A percentile compares a stretch with the other conserved stretches of the same genome.
phyloP scores from a whole-genome alignment of 1,140 invertebrate genomes.

The Aphelenchoides fujianensis region DNA sequence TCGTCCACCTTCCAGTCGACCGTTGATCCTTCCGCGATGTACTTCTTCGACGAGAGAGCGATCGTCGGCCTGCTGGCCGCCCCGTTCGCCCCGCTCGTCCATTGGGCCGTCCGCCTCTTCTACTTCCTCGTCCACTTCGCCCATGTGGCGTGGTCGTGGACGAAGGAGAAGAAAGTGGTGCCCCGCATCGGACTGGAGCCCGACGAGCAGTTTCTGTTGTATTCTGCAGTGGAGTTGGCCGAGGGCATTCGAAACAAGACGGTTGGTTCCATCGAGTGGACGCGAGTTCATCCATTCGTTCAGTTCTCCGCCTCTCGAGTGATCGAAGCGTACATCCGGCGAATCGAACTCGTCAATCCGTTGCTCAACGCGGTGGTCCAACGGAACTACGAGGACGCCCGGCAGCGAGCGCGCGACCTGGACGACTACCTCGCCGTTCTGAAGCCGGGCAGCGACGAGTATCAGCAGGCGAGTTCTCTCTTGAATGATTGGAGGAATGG shows the following conservation, averaged over 20 bases:
- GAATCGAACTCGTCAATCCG: conserved; percentile 36
- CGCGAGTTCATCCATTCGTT: not conserved
- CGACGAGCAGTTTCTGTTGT: conserved; percentile 3
- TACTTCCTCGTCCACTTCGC: not conserved
- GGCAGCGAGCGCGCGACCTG: conserved; percentile 28
- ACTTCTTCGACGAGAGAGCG: not conserved
- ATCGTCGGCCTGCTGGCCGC: not conserved
- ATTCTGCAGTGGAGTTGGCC: conserved; percentile 13
- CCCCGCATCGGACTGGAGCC: not conserved
- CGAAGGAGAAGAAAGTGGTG: not conserved
- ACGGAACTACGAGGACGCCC: conserved; percentile 36
- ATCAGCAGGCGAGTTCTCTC: conserved; percentile 27
- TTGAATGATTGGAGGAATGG: too few relatives aligned
- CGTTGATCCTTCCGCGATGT: not conserved
- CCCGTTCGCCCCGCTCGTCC: not conserved
- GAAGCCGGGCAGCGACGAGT: conserved; percentile 35
- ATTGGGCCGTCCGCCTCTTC: not conserved
- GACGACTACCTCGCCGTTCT: conserved; percentile 40
- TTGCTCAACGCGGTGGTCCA: conserved; percentile 40
- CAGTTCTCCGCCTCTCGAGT: conserved; percentile 15
- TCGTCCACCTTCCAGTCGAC: too few relatives aligned
- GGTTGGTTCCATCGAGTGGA: conserved; percentile 14
- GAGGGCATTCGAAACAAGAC: conserved; percentile 35
- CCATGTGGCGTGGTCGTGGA: not conserved
- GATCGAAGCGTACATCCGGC: conserved; percentile 48